Conservation (phyloP, 2,888 invertebrate genomes). For the Apocheima hispidaria region DNA sequence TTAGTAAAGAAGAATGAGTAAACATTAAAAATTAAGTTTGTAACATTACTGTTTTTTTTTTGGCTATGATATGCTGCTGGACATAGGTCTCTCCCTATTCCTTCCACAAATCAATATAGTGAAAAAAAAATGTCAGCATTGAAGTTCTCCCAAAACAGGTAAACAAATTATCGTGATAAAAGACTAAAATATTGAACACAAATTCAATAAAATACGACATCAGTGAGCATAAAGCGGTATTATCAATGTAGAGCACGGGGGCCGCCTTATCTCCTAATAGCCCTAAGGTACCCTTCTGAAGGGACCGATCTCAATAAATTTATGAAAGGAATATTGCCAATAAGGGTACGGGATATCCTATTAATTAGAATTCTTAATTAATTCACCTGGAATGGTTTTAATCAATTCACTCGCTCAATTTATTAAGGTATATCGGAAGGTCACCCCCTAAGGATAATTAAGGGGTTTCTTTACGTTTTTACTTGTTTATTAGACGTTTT, state of each 20-base stretch:
- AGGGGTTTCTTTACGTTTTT: constrained; percentile 46
- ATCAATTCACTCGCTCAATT: constrained; percentile 83
- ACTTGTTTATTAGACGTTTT: constrained; percentile 47
- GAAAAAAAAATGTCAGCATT: background rate
- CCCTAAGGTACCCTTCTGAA: constrained; percentile 71
- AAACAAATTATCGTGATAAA: background rate
- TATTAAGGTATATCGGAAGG: constrained; percentile 79
- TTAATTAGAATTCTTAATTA: constrained; percentile 87
- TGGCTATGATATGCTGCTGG: too few relatives aligned
- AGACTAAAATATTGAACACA: constrained; percentile 21
- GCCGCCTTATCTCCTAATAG: constrained; percentile 73
- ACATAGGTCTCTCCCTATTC: background rate
- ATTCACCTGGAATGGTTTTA: constrained; percentile 86
- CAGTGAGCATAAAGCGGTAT: constrained; percentile 57
- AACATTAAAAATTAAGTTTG: too few relatives aligned
- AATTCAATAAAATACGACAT: constrained; percentile 42
- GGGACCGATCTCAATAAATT: constrained; percentile 84
- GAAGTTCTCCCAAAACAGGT: background rate
- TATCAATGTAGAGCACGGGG: constrained; percentile 58
- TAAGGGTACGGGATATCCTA: constrained; percentile 84
- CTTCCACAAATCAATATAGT: background rate
- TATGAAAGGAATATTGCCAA: constrained; percentile 86
- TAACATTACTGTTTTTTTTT: too few relatives aligned
- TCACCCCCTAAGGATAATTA: constrained; percentile 53
- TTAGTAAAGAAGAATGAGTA: too few relatives aligned